Conservation (phyloP, 2,797 vertebrate species). For the Pantherophis vulpinus region DNA sequence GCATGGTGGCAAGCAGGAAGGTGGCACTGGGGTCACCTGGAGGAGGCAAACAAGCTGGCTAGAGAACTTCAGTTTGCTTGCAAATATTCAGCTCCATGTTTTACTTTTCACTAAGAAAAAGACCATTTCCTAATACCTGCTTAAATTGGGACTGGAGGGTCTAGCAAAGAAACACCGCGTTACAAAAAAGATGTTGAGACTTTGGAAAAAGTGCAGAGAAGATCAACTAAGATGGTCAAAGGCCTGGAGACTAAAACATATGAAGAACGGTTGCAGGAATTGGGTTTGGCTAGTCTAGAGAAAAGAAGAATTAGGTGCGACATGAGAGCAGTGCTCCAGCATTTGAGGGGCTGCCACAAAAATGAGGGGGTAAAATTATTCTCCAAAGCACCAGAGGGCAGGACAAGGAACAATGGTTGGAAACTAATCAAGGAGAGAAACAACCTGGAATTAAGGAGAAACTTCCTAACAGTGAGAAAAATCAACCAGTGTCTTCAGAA, state of each 20-base stretch:
- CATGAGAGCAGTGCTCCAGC: neutral
- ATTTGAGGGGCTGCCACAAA: neutral
- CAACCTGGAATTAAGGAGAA: neutral
- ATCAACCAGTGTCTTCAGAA: neutral
- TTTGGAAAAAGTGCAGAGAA: neutral
- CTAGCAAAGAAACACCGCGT: neutral
- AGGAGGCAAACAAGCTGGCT: neutral
- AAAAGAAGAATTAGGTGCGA: neutral
- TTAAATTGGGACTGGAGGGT: neutral
- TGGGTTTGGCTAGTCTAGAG: neutral
- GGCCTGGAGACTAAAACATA: neutral
- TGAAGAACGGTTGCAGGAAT: neutral
- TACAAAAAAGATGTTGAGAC: neutral
- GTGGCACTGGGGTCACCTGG: neutral
- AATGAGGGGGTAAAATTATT: neutral
- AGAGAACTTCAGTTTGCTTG: neutral
- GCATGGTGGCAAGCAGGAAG: neutral
- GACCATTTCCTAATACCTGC: neutral
- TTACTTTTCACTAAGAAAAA: neutral
- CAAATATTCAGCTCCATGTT: too few relatives aligned
- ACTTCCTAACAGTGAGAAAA: neutral
- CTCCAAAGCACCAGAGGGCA: neutral
- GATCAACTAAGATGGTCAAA: neutral
- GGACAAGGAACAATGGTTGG: neutral
- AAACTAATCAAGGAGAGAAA: neutral